Conservation (phyloP, 2,888 invertebrate genomes). For the Scaptomyza polygonia region DNA sequence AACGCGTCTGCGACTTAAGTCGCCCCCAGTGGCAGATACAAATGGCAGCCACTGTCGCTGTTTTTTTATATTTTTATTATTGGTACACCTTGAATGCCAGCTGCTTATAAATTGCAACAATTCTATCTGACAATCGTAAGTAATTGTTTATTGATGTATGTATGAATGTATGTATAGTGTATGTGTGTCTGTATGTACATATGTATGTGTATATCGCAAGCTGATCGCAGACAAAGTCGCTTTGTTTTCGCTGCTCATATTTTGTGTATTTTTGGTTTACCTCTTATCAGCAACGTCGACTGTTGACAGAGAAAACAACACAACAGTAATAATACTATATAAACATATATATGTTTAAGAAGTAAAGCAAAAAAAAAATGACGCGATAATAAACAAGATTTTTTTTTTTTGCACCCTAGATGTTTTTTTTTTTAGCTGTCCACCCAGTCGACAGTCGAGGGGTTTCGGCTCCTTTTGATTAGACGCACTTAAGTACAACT, state of each 20-base stretch:
- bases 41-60: constrained; percentile 19
- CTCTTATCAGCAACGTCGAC: constrained; percentile 39
- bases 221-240: constrained; percentile 44
- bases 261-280: constrained; percentile 46
- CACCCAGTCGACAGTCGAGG: background rate
- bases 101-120: constrained; percentile 38
- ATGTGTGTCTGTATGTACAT: background rate
- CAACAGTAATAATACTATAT: constrained; percentile 18
- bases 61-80: constrained; percentile 7
- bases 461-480: constrained; percentile 35
- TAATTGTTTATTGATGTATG: constrained; percentile 13
- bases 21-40: too few species aligned
- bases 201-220: constrained; percentile 28
- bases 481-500: constrained; percentile 52
- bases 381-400: constrained; percentile 66
- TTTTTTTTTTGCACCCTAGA: constrained; percentile 55
- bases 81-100: constrained; percentile 18
- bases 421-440: too few species aligned
- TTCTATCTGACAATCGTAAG: constrained; percentile 21
- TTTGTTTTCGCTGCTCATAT: constrained; percentile 16
- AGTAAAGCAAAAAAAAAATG: constrained; percentile 23
- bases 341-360: constrained; percentile 25
- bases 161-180: background rate
- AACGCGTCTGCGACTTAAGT: too few species aligned
- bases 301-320: constrained; percentile 23